phyloP scores from a whole-genome alignment of 1,140 invertebrate species.

The Bombus ignitus region DNA sequence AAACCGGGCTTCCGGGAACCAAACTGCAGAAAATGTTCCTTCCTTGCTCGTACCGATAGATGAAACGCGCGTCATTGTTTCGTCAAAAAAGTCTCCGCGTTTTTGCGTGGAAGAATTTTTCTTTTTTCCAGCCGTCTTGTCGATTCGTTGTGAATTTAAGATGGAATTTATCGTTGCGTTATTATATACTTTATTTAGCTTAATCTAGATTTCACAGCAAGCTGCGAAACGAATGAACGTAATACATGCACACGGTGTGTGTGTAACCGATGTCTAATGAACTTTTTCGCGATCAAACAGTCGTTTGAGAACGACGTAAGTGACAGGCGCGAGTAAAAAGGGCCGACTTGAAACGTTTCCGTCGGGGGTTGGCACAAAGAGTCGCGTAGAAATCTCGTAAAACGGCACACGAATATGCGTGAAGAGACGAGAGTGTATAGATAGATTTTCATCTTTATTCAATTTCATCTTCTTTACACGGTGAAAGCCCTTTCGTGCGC shows the following conservation, averaged over 20 bases:
- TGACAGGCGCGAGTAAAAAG: not conserved
- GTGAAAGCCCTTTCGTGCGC: slow-evolving; percentile 9
- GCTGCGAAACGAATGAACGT: too few relatives aligned
- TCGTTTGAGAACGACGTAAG: not conserved
- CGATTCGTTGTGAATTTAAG: too few relatives aligned
- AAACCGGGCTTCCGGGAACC: not conserved
- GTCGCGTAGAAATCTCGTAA: not conserved
- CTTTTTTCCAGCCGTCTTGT: too few relatives aligned
- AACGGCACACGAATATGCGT: not conserved
- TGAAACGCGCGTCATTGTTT: slow-evolving; percentile 19
- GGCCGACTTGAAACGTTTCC: not conserved
- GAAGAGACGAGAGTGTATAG: not conserved
- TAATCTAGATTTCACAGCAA: too few relatives aligned
- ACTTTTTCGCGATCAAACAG: not conserved
- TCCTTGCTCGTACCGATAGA: slow-evolving; percentile 10
- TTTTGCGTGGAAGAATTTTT: not conserved
- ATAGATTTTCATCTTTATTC: slow-evolving; percentile 46
- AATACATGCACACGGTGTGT: accelerated
- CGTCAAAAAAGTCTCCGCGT: not conserved
- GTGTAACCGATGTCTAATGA: too few relatives aligned
- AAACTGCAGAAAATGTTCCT: slow-evolving; percentile 30
- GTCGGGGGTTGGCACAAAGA: not conserved
- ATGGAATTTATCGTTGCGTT: too few relatives aligned
- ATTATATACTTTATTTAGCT: too few relatives aligned
- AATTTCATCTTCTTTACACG: slow-evolving; percentile 23